Evolutionary conservation across 2,888 invertebrate species (phyloP).

Genomic region (Desoria tigrina): DNA sequence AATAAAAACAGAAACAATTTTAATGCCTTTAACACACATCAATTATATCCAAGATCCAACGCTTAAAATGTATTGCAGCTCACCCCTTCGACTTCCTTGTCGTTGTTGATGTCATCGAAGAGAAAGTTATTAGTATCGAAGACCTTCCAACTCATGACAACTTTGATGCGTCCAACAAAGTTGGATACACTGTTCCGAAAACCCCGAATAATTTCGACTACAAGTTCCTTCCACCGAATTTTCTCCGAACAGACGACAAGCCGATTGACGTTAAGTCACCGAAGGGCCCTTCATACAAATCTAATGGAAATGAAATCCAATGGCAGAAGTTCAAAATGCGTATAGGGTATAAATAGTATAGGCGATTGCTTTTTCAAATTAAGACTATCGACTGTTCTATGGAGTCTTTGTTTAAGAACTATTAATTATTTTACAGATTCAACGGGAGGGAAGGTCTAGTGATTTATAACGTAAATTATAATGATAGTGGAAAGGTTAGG

Average conservation of each 20-base stretch:
- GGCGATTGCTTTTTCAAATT: conserved; percentile 14
- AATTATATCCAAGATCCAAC: too few species aligned
- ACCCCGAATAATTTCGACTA: conserved; percentile 27
- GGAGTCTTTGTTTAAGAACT: background rate
- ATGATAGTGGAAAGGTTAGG: conserved; percentile 30
- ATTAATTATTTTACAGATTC: too few species aligned
- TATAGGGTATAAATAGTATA: conserved; percentile 30
- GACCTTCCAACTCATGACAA: conserved; percentile 38
- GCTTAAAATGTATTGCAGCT: conserved; percentile 16
- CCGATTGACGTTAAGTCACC: conserved; percentile 27
- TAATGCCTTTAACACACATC: background rate
- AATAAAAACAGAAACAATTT: background rate
- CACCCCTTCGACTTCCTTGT: conserved; percentile 39
- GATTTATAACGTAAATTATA: conserved; percentile 29
- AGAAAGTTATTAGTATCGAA: conserved; percentile 28
- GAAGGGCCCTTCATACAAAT: background rate
- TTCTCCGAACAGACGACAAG: conserved; percentile 25
- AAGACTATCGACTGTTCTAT: too few species aligned
- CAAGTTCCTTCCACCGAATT: conserved; percentile 6
- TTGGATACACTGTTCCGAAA: conserved; percentile 27
- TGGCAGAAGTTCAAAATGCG: conserved; percentile 10
- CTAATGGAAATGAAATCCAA: conserved; percentile 15
- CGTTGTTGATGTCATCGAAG: conserved; percentile 23
- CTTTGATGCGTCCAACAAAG: conserved; percentile 26
- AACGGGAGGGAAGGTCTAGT: conserved; percentile 36